Evolutionary conservation across 1,140 invertebrate genomes (phyloP).

Genomic region (Drosophila sechellia): DNA sequence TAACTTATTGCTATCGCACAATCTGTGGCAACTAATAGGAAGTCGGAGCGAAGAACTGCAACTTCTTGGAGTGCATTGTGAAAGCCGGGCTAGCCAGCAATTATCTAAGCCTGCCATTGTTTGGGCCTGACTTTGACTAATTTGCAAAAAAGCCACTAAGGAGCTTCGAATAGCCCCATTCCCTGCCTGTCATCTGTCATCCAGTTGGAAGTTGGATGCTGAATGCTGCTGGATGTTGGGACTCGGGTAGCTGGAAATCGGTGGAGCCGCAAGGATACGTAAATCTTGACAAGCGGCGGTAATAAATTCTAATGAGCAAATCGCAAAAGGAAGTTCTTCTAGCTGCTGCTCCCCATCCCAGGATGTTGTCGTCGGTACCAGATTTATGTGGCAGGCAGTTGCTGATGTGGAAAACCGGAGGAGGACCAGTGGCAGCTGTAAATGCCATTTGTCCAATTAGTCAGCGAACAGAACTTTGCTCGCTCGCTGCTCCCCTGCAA

Average conservation of each 20-base stretch:
- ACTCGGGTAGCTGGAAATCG: not conserved
- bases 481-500: conserved; percentile 43
- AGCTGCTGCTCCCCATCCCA: conserved; percentile 38
- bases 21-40: conserved; percentile 80
- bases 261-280: conserved; percentile 69
- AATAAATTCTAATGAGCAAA: conserved; percentile 83
- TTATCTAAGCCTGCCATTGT: conserved; percentile 81
- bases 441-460: conserved; percentile 82
- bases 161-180: conserved; percentile 43
- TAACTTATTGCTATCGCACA: conserved; percentile 82
- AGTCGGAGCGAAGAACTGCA: conserved; percentile 56
- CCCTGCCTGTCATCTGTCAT: conserved; percentile 78
- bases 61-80: conserved; percentile 73
- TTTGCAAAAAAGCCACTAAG: conserved; percentile 69
- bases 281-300: conserved; percentile 81
- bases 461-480: conserved; percentile 51
- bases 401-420: conserved; percentile 18
- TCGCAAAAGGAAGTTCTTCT: conserved; percentile 77
- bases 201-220: conserved; percentile 16
- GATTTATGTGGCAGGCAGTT: conserved; percentile 75
- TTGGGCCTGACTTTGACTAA: conserved; percentile 80
- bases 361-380: conserved; percentile 73
- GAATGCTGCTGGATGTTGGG: not conserved
- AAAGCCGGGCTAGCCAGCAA: conserved; percentile 73
- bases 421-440: conserved; percentile 66